These are phyloP conservation scores for Notospermus geniculatus DNA, from an alignment of 1,140 invertebrate genomes.

Conservation along the genomic window DNA sequence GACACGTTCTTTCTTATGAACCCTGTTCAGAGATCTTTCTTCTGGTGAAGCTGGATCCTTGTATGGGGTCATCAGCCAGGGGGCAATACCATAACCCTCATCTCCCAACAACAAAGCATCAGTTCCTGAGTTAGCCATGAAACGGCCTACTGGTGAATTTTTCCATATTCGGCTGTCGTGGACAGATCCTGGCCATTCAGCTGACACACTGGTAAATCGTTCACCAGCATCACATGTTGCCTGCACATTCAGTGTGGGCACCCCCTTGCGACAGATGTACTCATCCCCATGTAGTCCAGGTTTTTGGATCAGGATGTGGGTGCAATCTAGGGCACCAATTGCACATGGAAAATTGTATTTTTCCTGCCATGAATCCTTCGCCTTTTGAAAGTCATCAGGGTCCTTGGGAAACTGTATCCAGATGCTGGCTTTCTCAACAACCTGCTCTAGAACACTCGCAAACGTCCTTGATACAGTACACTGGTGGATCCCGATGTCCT, in stretches of 20 bases:
- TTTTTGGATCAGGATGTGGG: too few relatives aligned
- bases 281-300: too few relatives aligned
- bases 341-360: slow-evolving; percentile 4
- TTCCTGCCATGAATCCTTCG: slow-evolving; percentile 3
- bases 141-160: slow-evolving; percentile 5
- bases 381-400: slow-evolving; percentile 3
- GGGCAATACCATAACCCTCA: slow-evolving; percentile 5
- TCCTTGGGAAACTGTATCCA: slow-evolving; percentile 1
- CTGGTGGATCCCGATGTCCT: slow-evolving; percentile 3
- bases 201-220: slow-evolving; percentile 5
- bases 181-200: slow-evolving; percentile 3
- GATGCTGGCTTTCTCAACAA: slow-evolving; percentile 3
- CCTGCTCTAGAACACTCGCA: slow-evolving; percentile 3
- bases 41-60: slow-evolving; percentile 1
- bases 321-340: slow-evolving; percentile 1
- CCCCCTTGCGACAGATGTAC: too few relatives aligned
- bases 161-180: too few relatives aligned
- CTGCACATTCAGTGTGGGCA: slow-evolving; percentile 5
- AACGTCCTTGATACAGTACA: slow-evolving; percentile 5
- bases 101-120: slow-evolving; percentile 5
- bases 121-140: not conserved
- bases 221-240: slow-evolving; percentile 5
- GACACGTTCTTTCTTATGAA: slow-evolving; percentile 6
- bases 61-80: slow-evolving; percentile 2
- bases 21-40: not conserved